Conservation (phyloP, 35 echinoderm and acorn worm species). For the Stichopus chloronotus region DNA sequence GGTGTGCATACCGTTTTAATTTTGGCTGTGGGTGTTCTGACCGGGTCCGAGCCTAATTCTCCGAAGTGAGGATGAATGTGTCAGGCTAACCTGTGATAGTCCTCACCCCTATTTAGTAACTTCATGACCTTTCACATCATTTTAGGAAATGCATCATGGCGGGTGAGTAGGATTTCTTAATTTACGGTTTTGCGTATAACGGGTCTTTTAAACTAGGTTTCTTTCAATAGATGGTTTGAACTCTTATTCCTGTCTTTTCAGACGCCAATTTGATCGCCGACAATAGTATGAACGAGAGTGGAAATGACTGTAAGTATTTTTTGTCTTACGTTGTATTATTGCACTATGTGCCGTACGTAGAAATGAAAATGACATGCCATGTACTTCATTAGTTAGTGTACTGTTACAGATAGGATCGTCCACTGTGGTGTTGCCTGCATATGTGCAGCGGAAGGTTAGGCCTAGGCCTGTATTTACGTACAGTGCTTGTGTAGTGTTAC, state of each 20-base stretch:
- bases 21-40: no score
- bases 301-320: constrained; percentile 33
- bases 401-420: no score
- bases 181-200: background rate
- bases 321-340: background rate
- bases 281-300: constrained; percentile 41
- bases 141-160: constrained; percentile 54
- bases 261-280: constrained; percentile 48
- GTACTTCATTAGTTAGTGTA: background rate
- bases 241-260: constrained; percentile 12
- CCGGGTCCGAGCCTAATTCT: no score
- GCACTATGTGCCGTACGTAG: background rate
- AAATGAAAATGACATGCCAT: no score
- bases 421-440: background rate
- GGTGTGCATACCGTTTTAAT: no score
- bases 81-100: background rate
- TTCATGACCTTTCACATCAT: constrained; percentile 8
- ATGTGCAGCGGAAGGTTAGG: background rate
- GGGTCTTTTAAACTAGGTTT: background rate
- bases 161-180: constrained; percentile 26
- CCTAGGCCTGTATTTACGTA: background rate
- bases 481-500: no score
- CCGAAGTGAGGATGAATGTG: background rate
- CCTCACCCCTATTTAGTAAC: background rate
- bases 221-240: background rate